These are phyloP conservation scores for Hippocampus kuda DNA, from an alignment of 2,797 vertebrate genomes.

Conservation along the genomic window DNA sequence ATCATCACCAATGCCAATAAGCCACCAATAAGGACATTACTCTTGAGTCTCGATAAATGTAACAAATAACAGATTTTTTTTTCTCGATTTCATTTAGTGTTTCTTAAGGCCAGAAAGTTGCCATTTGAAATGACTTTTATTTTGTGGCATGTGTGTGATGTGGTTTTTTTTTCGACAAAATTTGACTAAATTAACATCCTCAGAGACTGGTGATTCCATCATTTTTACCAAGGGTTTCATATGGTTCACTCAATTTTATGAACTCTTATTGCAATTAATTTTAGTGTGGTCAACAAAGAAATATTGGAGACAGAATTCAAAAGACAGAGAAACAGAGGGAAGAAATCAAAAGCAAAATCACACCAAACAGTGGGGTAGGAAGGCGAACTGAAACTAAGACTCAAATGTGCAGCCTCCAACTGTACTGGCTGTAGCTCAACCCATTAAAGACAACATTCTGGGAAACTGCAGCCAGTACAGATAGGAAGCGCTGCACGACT, in stretches of 20 bases:
- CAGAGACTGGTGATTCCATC: too few species aligned
- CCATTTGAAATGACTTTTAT: too few species aligned
- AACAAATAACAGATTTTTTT: too few species aligned
- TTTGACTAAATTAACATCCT: too few species aligned
- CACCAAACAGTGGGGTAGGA: slow-evolving; percentile 10
- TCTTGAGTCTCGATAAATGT: too few species aligned
- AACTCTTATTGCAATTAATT: not conserved
- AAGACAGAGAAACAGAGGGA: slow-evolving; percentile 8
- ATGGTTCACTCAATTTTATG: not conserved
- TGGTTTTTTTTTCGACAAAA: too few species aligned
- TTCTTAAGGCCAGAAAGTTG: too few species aligned
- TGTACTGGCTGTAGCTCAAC: slow-evolving; percentile 64
- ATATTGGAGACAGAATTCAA: slow-evolving; percentile 11
- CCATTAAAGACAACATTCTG: slow-evolving; percentile 6
- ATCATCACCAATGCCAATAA: too few species aligned
- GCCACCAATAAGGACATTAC: too few species aligned
- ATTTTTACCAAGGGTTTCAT: too few species aligned
- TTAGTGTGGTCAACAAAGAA: slow-evolving; percentile 11
- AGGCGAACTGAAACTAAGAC: slow-evolving; percentile 14
- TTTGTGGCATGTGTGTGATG: too few species aligned
- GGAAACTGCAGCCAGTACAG: slow-evolving; percentile 63
- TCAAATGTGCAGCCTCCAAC: slow-evolving; percentile 36
- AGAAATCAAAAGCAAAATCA: slow-evolving; percentile 22
- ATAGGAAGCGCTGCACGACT: slow-evolving; percentile 26
- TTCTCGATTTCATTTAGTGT: too few species aligned